Conservation (phyloP, 2,888 invertebrate species). For the Drosophila nr. fundita region DNA sequence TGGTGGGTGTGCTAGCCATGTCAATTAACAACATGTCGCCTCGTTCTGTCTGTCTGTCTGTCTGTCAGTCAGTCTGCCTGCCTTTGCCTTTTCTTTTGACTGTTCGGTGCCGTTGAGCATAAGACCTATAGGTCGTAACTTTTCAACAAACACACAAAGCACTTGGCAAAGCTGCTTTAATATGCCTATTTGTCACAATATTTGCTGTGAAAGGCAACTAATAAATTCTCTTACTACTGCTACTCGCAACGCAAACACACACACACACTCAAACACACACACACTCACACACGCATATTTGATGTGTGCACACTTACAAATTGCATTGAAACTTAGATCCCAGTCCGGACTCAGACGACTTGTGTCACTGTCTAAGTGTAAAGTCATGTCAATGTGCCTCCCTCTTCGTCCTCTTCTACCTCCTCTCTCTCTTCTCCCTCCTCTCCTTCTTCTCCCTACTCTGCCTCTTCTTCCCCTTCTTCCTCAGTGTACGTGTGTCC, state of each 20-base stretch:
- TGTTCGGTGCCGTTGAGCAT: constrained; percentile 25
- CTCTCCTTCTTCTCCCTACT: not conserved
- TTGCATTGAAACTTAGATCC: constrained; percentile 51
- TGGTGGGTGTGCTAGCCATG: not conserved
- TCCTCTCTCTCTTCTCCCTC: not conserved
- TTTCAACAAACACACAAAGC: constrained; percentile 22
- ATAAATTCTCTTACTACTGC: constrained; percentile 70
- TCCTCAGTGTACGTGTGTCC: not conserved
- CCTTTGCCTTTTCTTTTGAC: not conserved
- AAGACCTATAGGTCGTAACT: constrained; percentile 39
- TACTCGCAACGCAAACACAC: constrained; percentile 41
- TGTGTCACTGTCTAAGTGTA: constrained; percentile 42
- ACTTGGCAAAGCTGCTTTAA: constrained; percentile 43
- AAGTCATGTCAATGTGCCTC: constrained; percentile 48
- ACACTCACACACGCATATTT: constrained; percentile 23
- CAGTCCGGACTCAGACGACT: constrained; percentile 26
- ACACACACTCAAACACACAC: constrained; percentile 21
- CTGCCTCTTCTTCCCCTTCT: not conserved
- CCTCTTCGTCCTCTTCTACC: not conserved
- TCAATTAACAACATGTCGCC: constrained; percentile 72
- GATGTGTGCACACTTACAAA: constrained; percentile 51
- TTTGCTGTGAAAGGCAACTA: constrained; percentile 74
- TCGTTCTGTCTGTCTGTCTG: constrained; percentile 19
- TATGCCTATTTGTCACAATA: constrained; percentile 74
- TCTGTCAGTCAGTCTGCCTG: constrained; percentile 4